phyloP scores from a whole-genome alignment of 64 coral and sea anemone species.

The Acropora yongei region DNA sequence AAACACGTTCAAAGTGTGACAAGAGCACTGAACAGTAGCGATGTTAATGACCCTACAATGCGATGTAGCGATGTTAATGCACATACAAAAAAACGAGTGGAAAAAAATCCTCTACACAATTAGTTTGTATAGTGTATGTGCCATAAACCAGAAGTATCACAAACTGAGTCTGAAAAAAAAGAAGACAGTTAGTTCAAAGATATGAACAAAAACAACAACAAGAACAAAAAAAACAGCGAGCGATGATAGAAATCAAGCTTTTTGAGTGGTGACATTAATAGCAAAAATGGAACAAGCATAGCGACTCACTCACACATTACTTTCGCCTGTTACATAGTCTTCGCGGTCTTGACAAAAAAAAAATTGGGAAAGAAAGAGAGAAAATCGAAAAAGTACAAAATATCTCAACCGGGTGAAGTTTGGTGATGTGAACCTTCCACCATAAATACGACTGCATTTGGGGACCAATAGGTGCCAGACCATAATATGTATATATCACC shows the following conservation, averaged over 20 bases:
- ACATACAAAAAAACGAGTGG: conserved; percentile 18
- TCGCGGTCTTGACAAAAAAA: no score
- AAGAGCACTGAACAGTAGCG: no score
- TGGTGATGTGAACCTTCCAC: conserved; percentile 94
- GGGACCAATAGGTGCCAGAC: conserved; percentile 88
- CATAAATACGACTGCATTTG: conserved; percentile 80
- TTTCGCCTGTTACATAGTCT: no score
- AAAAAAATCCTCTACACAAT: conserved; percentile 48
- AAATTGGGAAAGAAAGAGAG: no score
- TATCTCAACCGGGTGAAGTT: conserved; percentile 90
- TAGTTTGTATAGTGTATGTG: conserved; percentile 14
- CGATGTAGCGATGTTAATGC: no score
- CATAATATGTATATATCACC: conserved; percentile 94
- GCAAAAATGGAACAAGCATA: no score
- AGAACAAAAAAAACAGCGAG: no score
- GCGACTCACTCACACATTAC: no score
- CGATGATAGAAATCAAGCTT: no score
- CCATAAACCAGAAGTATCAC: conserved; percentile 21
- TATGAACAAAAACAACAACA: no score
- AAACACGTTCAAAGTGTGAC: no score
- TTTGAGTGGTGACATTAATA: not conserved
- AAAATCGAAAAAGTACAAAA: not conserved
- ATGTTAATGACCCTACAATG: no score
- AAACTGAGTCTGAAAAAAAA: conserved; percentile 57
- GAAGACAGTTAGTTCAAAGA: not conserved